Evolutionary conservation across 1,140 invertebrate genomes (phyloP), one percentile per base, ranked within the genome.

Genomic region (Tetramorium alpestre): DNA sequence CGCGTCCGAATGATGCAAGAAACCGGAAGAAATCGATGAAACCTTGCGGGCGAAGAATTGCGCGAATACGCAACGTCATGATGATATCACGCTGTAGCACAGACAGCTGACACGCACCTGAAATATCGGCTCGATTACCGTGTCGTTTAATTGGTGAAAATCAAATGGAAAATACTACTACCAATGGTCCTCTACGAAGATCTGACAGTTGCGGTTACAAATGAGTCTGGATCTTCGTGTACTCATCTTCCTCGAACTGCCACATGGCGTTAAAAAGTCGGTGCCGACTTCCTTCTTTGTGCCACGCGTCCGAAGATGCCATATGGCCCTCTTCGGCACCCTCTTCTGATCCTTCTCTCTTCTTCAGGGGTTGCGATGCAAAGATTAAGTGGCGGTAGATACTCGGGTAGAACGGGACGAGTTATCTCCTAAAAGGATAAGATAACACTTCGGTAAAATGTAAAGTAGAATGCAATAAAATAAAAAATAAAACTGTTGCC

Each of bases 251-350:
- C 54, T 80, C 78, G 82, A 88, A 62, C 47, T 81, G 87, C 94
- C 94, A 94, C 94, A 94, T 95, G 94, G 93, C 92, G 91, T 94
- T 95, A 95, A 95, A 94, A 94, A 92, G 22, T 22, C 91, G 86
- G 76, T 86, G 89, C 86, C 92, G 91, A 91, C 72, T 75, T 75
- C 7, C 56, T 89, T 93, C 92, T 95, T 94, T 94, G 93, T 93
- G 91, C 90, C 92, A 94, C 93, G 93, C 92, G 93, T 76, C 92
- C 86, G 28, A 49, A 87, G 65, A 64, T 78, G 84, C 93, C 94
- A 95, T 95, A 94, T 95, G 94, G 93, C 90, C n/a, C 8, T 89
- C 89, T 86, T 88, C 88, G 87, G 81, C 86, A 89, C 90, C 88
- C 89, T 91, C 87, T 87, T 90, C 54, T 38, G 64, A 75, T 72